Base-by-base conservation (phyloP, 2,797 vertebrate genomes). In the Poecilia wingei region DNA sequence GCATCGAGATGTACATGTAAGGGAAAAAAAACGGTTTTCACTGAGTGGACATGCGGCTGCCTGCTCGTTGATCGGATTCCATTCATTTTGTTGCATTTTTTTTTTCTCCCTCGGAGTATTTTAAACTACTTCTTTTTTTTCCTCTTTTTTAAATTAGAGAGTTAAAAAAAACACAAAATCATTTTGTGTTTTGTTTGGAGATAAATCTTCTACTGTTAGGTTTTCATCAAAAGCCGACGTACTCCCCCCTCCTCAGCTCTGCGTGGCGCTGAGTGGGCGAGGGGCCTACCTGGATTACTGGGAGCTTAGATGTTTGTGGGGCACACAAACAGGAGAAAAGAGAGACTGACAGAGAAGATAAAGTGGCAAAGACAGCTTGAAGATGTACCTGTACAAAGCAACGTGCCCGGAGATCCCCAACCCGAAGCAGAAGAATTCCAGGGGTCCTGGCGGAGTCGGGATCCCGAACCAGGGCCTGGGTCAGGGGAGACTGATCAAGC, bases 341-440 rank as follows among this genome's bases (percentile, higher is more conserved):
- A 90, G 82, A 84, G 90, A 73, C 78, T 89, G 75, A 91, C 89
- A 79, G 89, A 86, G 73, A 86, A 88, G 79, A 84, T 83, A 84
- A 90, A 92, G 90, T 89, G 86, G 88, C 75, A 61, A 66, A 28
- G 71, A 69, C 8, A 74, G 74, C 28, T 14, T 61, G 68, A 90
- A 86, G 80, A 98, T 99, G 97, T 97, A 98, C 86, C 87, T 98
- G 46, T 98, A 97, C 91, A 98, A 97, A 88, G 93, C 97, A 0
- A 79, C 95, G 1, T 98, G 96, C 4, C 82, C 95, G 0, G 95
- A 97, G 0, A 96, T 98, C 77, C 96, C 97, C 4, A 96, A 92
- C 84, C 96, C 94, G 1, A 97, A 96, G 86, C 94, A 93, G 83
- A 94, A 94, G 33, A 91, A 92, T 3, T 0, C 89, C 81, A 87